Evolutionary conservation across 2,888 invertebrate genomes (phyloP), one percentile per base, ranked within the genome.

Genomic region (Drosophila robusta): DNA sequence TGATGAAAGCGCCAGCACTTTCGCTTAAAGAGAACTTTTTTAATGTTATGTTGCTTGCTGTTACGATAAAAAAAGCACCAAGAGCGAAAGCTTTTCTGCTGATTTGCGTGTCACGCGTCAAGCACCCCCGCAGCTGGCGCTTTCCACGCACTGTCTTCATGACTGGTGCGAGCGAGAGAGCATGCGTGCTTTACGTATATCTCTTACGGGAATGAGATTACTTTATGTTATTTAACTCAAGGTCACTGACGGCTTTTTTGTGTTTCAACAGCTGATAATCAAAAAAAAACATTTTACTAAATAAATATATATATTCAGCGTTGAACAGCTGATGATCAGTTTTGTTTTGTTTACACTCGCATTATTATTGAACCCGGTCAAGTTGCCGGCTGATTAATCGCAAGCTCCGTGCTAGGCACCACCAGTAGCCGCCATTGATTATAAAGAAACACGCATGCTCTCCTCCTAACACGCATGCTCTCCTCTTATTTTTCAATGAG

Each of bases 311-410:
- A 11, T 49, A 26, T 42, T 38, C 39, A 36, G 26, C 22, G 49
- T 2, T n/a, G 5, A 77, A 79, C 83, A 84, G 85, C 87, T 84
- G 83, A 58, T 24, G 68, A 83, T 79, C 61, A 45, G 18, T 49
- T 57, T 66, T 78, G 7, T 26, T 29, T 79, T 84, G 80, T 84
- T 84, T 87, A 81, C 66, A 60, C 38, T 54, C 49, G 24, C 42
- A 14, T 12, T 26, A 24, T 47, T 34, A 32, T 66, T 72, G 49
- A 76, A 62, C 63, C 47, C 50, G 39, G 26, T 46, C 38, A 55
- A 22, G 39, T 29, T 55, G 52, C 49, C 75, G 68, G 72, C 76
- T 56, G 62, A 63, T 44, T 63, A 34, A 66, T 56, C 49, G 36
- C 36, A 24, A 62, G 36, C 7, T 38, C 26, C 16, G 29, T 29